phyloP scores from a whole-genome alignment of 2,113 vertebrate species.

The Labeo rohita region DNA sequence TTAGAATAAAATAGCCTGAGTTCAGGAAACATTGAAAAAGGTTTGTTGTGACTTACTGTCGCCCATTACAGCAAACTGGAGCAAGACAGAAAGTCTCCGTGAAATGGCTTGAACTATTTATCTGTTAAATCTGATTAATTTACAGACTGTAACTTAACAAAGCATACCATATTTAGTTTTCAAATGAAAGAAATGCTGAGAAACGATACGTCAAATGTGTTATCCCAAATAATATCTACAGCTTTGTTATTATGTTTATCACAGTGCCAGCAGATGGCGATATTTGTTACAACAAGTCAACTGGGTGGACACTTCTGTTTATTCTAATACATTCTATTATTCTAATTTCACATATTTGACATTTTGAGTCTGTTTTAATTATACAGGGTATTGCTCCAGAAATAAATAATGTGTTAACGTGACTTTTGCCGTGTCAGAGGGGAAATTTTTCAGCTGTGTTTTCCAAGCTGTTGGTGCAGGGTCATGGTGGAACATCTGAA shows the following conservation, averaged over 20 bases:
- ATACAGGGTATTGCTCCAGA: background rate
- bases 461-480: background rate
- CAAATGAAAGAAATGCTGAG: no score
- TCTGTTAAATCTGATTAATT: no score
- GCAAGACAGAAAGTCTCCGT: background rate
- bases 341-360: background rate
- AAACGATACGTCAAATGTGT: no score
- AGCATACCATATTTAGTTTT: no score
- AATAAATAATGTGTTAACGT: background rate
- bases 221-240: no score
- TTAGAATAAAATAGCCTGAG: no score
- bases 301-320: background rate
- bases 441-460: background rate
- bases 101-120: no score
- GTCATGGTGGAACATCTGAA: background rate
- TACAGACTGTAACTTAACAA: no score
- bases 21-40: no score
- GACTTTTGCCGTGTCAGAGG: background rate
- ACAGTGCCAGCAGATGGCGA: background rate
- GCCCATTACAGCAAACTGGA: conserved; percentile 50
- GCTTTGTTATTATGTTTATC: no score
- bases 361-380: background rate
- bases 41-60: conserved; percentile 48
- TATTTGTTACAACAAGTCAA: background rate
- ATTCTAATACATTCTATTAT: background rate